Evolutionary conservation across 2,113 vertebrate species (phyloP), one percentile per base, ranked within the genome.

Genomic region (Tympanuchus pallidicinctus): DNA sequence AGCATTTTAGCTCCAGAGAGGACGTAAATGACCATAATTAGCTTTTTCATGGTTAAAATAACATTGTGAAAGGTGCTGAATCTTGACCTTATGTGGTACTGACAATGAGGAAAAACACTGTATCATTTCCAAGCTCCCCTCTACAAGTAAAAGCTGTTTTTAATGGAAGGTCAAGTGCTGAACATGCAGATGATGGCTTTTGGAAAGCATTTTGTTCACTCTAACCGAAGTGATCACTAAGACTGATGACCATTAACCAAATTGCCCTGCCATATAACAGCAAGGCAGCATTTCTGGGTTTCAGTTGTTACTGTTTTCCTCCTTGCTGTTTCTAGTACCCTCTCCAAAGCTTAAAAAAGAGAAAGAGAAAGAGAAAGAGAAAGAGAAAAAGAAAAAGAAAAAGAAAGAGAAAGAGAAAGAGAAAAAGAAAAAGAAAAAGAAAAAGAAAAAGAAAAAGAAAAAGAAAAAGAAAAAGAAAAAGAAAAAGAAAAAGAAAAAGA

Each of bases 1-100:
- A 70, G 54, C n/a, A 76, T 72, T 90, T 93, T 89, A 82, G 19
- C 63, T 75, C 22, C 25, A 87, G 12, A 56, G 45, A 91, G 32
- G 17, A 56, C 70, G 25, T n/a, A 91, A 60, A 64, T 47, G 42
- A 61, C 42, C 50, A 52, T 74, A 92, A 92, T 88, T 82, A 89
- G 25, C 32, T 89, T 82, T 87, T 73, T 50, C 40, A 57, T n/a
- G 4, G 42, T 73, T 87, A 94, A 95, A 93, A 70, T 82, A 93
- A 64, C 32, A 77, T 32, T 74, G 40, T 72, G 38, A 86, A 92
- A 88, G 56, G 38, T 94, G n/a, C 10, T 85, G 56, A 92, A 82
- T 92, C 8, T 19, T 64, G 64, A 66, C 50, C 13, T 92, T 89
- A 73, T 70, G 69, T 60, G 38, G 42, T 77, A 77, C 10, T 91